These are phyloP conservation scores for Lasioglossum baleicum DNA, from an alignment of 1,140 invertebrate genomes.

Conservation along the genomic window DNA sequence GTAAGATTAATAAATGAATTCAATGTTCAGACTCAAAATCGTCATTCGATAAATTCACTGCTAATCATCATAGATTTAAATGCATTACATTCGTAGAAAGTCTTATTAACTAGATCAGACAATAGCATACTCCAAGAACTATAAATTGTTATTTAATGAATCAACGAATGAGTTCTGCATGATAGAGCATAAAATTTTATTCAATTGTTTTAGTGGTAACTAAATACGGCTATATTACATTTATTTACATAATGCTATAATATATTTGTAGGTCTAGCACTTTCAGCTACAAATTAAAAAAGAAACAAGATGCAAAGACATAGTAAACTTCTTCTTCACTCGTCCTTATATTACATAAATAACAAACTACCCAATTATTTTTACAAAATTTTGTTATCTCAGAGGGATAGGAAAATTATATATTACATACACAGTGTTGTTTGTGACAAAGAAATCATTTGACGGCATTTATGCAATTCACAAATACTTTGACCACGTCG, in stretches of 20 bases:
- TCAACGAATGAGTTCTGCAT: background rate
- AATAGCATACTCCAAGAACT: too few relatives aligned
- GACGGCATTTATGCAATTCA: background rate
- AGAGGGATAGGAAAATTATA: background rate
- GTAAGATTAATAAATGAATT: background rate
- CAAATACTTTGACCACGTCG: too few relatives aligned
- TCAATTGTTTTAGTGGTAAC: background rate
- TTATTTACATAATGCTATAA: slow-evolving; percentile 4
- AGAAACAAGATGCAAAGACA: background rate
- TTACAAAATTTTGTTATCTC: background rate
- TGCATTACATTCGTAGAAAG: too few relatives aligned
- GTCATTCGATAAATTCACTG: background rate
- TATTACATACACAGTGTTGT: background rate
- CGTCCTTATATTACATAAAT: background rate
- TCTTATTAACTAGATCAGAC: too few relatives aligned
- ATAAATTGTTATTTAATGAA: background rate
- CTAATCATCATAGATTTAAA: background rate
- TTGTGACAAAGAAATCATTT: background rate
- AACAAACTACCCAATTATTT: background rate
- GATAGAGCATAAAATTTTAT: slow-evolving; percentile 1
- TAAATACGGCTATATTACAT: slow-evolving; percentile 1
- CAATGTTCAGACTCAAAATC: background rate
- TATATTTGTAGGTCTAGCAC: background rate
- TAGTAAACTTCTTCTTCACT: background rate
- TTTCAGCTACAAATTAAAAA: background rate